Evolutionary conservation across 2,113 vertebrate genomes (phyloP).

Genomic region (Calypte anna): DNA sequence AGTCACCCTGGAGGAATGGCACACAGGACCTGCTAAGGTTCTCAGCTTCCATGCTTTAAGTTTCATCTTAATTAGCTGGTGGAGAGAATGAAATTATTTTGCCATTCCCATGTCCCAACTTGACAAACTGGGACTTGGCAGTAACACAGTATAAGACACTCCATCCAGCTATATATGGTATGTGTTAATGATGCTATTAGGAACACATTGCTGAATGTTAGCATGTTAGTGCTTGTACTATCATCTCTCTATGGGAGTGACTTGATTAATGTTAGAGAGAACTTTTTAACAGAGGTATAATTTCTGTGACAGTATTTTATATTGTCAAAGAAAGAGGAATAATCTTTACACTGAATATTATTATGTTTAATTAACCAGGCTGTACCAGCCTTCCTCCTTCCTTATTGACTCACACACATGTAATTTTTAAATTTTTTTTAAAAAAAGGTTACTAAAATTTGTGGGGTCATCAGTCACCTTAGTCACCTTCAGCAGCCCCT

Average conservation of each 20-base stretch:
- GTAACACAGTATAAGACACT: conserved; percentile 11
- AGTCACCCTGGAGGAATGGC: conserved; percentile 64
- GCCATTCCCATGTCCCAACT: conserved; percentile 61
- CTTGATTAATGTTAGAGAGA: conserved; percentile 53
- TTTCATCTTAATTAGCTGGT: conserved; percentile 72
- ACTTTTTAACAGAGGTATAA: conserved; percentile 61
- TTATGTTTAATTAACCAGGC: conserved; percentile 70
- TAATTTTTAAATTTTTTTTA: not conserved
- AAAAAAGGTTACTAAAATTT: not conserved
- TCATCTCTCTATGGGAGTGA: conserved; percentile 52
- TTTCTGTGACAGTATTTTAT: conserved; percentile 65
- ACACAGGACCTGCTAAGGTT: conserved; percentile 47
- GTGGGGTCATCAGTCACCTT: not conserved
- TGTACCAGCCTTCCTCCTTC: conserved; percentile 29
- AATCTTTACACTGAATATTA: conserved; percentile 65
- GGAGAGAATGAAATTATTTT: conserved; percentile 67
- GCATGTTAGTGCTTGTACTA: conserved; percentile 51
- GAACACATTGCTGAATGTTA: conserved; percentile 64
- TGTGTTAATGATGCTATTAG: conserved; percentile 72
- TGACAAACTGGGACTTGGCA: conserved; percentile 69
- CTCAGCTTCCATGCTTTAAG: conserved; percentile 59
- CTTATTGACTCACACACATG: not conserved
- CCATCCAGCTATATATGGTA: conserved; percentile 50
- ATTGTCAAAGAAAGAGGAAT: conserved; percentile 55
- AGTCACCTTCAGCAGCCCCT: no score